Evolutionary conservation across 2,797 vertebrate species (phyloP), one percentile per base, ranked within the genome.

Genomic region (Enteromius thamalakanensis): DNA sequence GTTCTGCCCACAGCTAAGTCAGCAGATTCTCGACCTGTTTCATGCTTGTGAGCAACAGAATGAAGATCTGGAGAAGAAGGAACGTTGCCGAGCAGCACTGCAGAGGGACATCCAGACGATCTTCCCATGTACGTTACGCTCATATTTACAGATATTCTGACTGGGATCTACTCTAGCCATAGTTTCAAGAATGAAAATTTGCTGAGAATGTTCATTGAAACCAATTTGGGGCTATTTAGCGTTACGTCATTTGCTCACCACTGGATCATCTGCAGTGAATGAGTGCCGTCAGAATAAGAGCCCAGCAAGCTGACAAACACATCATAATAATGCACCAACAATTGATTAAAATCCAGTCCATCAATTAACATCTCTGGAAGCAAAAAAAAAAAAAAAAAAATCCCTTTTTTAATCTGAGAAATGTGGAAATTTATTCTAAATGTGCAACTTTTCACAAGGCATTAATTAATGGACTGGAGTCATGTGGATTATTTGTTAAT

Each of bases 1-100:
- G 84, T 85, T 89, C 71, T 88, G 26, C 71, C 76, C 91, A 87
- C 93, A 99, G 98, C 90, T 99, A 88, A 98, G 96, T 91, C 89
- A 90, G 88, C 98, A 99, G 93, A 93, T 99, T 91, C 80, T 97
- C 91, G 95, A 96, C 9, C 88, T 98, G 80, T 98, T 97, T 93
- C 93, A 96, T 88, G 92, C 89, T 0, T 98, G 96, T 89, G 95
- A 94, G 86, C 98, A 99, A 70, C 96, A 96, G 89, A 6, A 79
- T 21, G 92, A 91, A 77, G 97, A 99, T 92, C 92, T 99, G 91
- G 90, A 93, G 86, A 95, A 92, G 89, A 99, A 99, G 90, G 98
- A 99, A 87, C 87, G 91, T 6, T 96, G 95, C 87, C 93, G 98
- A 86, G 81, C 93, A 47, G 91, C 91, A 85, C 94, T 99, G 34